phyloP scores from a whole-genome alignment of 2,888 invertebrate species.

The Catonia carolina region DNA sequence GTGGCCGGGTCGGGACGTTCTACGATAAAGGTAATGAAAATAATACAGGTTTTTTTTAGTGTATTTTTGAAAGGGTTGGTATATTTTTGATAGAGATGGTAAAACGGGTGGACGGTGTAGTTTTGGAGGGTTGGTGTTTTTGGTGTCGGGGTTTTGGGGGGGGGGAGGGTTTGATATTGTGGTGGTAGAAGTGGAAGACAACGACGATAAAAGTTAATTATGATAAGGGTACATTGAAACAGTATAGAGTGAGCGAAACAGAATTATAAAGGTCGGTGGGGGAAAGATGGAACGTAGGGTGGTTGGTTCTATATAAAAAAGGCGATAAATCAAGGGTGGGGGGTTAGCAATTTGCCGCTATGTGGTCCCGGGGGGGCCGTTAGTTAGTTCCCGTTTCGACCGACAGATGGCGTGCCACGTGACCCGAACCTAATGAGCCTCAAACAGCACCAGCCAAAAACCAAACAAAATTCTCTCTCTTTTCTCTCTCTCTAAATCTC shows the following conservation, averaged over 20 bases:
- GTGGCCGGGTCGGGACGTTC: too few relatives aligned
- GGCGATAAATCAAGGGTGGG: slow-evolving; percentile 6
- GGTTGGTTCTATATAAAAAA: background rate
- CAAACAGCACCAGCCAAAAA: background rate
- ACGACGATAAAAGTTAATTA: slow-evolving; percentile 10
- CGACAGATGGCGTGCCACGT: slow-evolving; percentile 6
- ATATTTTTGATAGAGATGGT: too few relatives aligned
- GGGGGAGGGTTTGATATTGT: too few relatives aligned
- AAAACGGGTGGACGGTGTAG: too few relatives aligned
- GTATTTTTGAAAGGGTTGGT: too few relatives aligned
- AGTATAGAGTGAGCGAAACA: background rate
- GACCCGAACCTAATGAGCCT: background rate
- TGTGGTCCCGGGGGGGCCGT: slow-evolving; percentile 6
- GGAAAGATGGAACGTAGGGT: background rate
- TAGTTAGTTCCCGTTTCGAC: background rate
- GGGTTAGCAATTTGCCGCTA: slow-evolving; percentile 7
- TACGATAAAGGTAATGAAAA: too few relatives aligned
- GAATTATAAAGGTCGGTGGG: too few relatives aligned
- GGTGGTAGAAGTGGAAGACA: background rate
- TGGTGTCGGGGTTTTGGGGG: too few relatives aligned
- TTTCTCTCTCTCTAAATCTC: too few relatives aligned
- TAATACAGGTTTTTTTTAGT: too few relatives aligned
- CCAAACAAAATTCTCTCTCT: too few relatives aligned
- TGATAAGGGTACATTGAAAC: slow-evolving; percentile 13
- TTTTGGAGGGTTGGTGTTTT: too few relatives aligned